These are phyloP conservation scores for Heterotis niloticus DNA, from an alignment of 2,113 vertebrate species.

Conservation along the genomic window DNA sequence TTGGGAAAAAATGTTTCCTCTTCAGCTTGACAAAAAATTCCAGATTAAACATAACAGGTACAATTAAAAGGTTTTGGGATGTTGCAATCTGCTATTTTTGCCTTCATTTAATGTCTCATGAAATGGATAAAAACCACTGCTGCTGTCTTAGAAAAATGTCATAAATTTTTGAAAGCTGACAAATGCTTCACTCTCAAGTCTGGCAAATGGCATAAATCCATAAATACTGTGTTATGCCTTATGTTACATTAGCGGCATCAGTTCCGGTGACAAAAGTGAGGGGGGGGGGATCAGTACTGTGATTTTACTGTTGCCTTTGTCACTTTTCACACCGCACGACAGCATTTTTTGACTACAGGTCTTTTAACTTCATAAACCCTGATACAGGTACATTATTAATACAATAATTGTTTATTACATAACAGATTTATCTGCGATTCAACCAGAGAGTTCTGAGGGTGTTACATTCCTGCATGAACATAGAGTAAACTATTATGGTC, in stretches of 20 bases:
- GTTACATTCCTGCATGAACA: too few relatives aligned
- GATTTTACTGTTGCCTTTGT: neutral
- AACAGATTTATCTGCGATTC: too few relatives aligned
- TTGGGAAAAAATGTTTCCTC: neutral
- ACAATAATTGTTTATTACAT: too few relatives aligned
- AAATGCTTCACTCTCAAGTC: neutral
- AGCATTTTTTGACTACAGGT: too few relatives aligned
- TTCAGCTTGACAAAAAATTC: neutral
- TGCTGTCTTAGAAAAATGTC: too few relatives aligned
- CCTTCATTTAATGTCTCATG: neutral
- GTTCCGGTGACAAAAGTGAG: neutral
- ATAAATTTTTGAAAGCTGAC: too few relatives aligned
- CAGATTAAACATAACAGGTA: neutral
- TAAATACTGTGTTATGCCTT: neutral
- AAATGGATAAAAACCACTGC: slow-evolving; percentile 7
- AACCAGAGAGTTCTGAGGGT: too few relatives aligned
- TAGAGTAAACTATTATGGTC: too few relatives aligned
- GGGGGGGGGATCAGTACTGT: neutral
- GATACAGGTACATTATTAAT: too few relatives aligned
- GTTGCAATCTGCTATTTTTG: neutral
- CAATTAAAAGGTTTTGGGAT: neutral
- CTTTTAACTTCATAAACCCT: too few relatives aligned
- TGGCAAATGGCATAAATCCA: neutral
- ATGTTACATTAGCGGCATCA: neutral
- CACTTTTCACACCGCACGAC: neutral